Evolutionary conservation across 2,797 vertebrate genomes (phyloP).

Genomic region (Rhinella marina): DNA sequence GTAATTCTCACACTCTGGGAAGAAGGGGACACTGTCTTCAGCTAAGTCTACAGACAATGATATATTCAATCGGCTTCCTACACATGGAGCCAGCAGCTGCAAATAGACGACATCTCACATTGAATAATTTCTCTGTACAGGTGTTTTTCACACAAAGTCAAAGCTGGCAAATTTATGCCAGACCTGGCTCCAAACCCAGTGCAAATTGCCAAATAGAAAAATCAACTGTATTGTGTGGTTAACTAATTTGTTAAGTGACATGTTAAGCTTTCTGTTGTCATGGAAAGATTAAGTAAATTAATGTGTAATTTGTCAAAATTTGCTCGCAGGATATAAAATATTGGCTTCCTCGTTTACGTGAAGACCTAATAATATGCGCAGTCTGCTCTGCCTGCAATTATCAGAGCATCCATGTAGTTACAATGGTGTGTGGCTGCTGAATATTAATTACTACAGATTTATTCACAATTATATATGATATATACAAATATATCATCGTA

Average conservation of each 20-base stretch:
- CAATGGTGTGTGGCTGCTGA: background rate
- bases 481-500: background rate
- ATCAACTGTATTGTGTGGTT: conserved; percentile 48
- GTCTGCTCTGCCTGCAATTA: background rate
- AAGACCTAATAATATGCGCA: background rate
- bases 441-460: background rate
- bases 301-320: conserved; percentile 46
- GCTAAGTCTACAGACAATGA: conserved; percentile 41
- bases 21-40: conserved; percentile 58
- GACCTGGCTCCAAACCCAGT: conserved; percentile 30
- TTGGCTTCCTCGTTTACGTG: background rate
- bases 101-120: conserved; percentile 44
- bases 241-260: conserved; percentile 56
- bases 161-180: conserved; percentile 50
- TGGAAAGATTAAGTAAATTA: conserved; percentile 50
- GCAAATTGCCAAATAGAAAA: conserved; percentile 56
- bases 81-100: conserved; percentile 53
- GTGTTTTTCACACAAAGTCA: conserved; percentile 59
- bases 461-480: background rate
- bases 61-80: conserved; percentile 58
- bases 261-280: conserved; percentile 46
- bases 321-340: conserved; percentile 18
- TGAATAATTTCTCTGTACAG: conserved; percentile 51
- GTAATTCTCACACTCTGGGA: conserved; percentile 60
- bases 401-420: background rate